Conservation (phyloP, 2,797 vertebrate genomes). For the Hyperoplus lanceolatus region DNA sequence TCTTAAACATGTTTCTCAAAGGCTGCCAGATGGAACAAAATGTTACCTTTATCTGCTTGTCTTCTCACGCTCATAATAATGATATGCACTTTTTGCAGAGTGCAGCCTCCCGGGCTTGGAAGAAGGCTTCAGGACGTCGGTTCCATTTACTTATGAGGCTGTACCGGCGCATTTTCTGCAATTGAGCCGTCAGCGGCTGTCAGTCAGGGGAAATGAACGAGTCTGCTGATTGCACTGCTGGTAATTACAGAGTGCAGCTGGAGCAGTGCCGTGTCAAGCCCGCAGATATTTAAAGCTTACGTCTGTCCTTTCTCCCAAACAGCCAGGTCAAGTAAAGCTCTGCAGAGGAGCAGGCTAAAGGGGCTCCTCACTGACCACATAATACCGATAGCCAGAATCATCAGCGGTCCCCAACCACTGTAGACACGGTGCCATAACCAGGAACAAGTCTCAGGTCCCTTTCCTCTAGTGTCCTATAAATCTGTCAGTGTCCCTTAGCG, state of each 20-base stretch:
- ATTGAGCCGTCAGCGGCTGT: conserved; percentile 81
- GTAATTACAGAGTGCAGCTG: conserved; percentile 85
- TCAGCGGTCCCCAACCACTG: no score
- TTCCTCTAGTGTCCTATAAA: not conserved
- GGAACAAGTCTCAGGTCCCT: conserved; percentile 9
- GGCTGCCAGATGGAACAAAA: conserved; percentile 17
- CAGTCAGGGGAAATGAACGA: conserved; percentile 84
- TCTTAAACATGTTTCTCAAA: not conserved
- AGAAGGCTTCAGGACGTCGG: conserved; percentile 57
- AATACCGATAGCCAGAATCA: no score
- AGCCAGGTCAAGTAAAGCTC: conserved; percentile 73
- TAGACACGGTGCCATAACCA: conserved; percentile 19
- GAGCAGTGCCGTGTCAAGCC: conserved; percentile 81
- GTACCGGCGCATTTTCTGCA: conserved; percentile 80
- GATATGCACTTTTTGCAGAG: conserved; percentile 33
- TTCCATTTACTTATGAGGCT: conserved; percentile 82
- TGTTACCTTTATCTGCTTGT: conserved; percentile 1
- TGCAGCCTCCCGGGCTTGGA: conserved; percentile 27
- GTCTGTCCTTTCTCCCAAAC: conserved; percentile 71
- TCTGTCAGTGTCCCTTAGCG: conserved; percentile 22
- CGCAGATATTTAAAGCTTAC: conserved; percentile 79
- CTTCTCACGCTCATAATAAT: conserved; percentile 35
- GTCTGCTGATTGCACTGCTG: conserved; percentile 84
- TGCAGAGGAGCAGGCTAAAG: conserved; percentile 51
- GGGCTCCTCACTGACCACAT: conserved; percentile 35